Base-by-base conservation (phyloP, 2,888 invertebrate species). In the Leptopilina myrica region DNA sequence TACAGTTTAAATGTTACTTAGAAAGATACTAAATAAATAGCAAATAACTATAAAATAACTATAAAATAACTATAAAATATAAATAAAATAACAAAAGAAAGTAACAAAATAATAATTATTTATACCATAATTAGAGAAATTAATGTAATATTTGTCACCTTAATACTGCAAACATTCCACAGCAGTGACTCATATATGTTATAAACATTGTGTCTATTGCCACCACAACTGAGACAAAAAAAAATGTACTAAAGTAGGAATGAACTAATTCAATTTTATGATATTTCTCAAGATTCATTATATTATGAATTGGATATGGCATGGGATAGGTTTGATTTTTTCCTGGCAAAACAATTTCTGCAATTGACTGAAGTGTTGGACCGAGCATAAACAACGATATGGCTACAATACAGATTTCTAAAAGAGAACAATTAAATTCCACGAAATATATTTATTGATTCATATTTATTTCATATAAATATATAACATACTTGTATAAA, bases 101-200 rank as follows among this genome's bases (percentile, higher is more conserved):
- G 7, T 43, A 33, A 33, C 8, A 8, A 43, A 20, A 20, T 20
- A n/a, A n/a, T 43, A 43, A 7, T 43, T 43, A 1, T 7, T 8
- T 43, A 43, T 43, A 43, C 8, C 43, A 43, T 8, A 43, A 43
- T 33, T 33, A 11, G 43, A 43, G 0, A 49, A n/a, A 33, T 33
- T n/a, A 9, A 33, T 33, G 3, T 66, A 46, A 15, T 9, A 9
- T 15, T 62, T n/a, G 56, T 77, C 67, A 77, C 77, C 77, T 49
- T 14, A 77, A n/a, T 8, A 77, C n/a, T 40, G 77, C 20, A 66
- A 77, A 77, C 33, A 65, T 66, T n/a, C 53, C 56, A 66, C 77
- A 77, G 33, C 53, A 53, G 40, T 77, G 77, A 6, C 53, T 53
- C 40, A 33, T 66, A 15, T 53, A 26, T 56, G 40, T 67, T 49